These are phyloP conservation scores for Stylophora pistillata DNA, from an alignment of 64 coral and sea anemone species.

Conservation along the genomic window DNA sequence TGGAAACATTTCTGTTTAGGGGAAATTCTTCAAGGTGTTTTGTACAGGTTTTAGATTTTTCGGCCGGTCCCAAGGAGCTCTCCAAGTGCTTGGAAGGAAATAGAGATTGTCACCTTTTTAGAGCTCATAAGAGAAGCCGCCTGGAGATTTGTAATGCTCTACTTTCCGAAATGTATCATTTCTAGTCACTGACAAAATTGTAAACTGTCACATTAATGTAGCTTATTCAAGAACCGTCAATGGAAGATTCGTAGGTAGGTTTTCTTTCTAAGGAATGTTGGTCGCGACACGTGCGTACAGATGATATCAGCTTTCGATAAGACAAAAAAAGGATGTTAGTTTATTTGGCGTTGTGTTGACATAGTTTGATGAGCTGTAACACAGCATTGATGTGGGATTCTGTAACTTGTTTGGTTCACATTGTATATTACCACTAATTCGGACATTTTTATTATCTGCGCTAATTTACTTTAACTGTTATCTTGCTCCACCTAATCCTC, in stretches of 20 bases:
- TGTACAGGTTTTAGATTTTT: constrained; percentile 14
- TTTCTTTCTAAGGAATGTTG: constrained; percentile 9
- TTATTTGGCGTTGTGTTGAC: constrained; percentile 33
- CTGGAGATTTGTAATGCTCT: neutral
- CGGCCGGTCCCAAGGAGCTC: neutral
- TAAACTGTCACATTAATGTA: constrained; percentile 10
- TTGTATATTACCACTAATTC: constrained; percentile 33
- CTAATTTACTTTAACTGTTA: constrained; percentile 30
- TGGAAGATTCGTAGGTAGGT: neutral
- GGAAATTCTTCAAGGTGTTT: constrained; percentile 42
- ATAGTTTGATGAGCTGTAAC: constrained; percentile 33
- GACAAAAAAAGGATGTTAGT: constrained; percentile 29
- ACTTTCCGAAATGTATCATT: constrained; percentile 28
- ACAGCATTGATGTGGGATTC: constrained; percentile 29
- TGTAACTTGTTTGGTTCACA: constrained; percentile 39
- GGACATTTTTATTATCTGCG: constrained; percentile 23
- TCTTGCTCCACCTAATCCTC: constrained; percentile 22
- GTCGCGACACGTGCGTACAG: constrained; percentile 6
- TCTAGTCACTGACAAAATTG: constrained; percentile 23
- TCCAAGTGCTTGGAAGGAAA: constrained; percentile 28
- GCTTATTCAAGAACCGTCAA: constrained; percentile 1
- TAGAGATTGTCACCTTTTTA: constrained; percentile 47
- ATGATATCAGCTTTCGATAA: constrained; percentile 24
- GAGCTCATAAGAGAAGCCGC: constrained; percentile 27
- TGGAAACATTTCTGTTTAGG: constrained; percentile 1